Evolutionary conservation across 1,140 invertebrate species (phyloP).

Genomic region (Brachionus rubens): DNA sequence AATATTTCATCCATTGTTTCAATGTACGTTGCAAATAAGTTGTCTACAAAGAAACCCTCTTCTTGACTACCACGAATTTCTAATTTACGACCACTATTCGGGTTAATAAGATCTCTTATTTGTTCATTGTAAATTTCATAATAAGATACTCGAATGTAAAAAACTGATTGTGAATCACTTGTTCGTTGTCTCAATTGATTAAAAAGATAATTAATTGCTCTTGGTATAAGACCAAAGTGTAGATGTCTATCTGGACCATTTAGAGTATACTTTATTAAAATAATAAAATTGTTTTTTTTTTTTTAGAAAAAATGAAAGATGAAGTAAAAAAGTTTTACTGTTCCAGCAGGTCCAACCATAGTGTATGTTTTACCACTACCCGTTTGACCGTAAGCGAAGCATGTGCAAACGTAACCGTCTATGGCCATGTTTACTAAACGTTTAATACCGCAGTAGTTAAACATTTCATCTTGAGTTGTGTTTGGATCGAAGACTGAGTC

Average conservation of each 20-base stretch:
- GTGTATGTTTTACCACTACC: constrained; percentile 61
- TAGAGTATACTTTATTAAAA: constrained; percentile 6
- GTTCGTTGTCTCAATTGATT: constrained; percentile 50
- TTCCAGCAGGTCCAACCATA: constrained; percentile 59
- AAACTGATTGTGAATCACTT: constrained; percentile 49
- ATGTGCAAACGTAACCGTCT: constrained; percentile 66
- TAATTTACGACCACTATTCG: constrained; percentile 66
- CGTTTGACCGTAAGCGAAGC: constrained; percentile 63
- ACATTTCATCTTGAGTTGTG: constrained; percentile 58
- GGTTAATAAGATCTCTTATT: constrained; percentile 87
- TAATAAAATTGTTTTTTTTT: background rate
- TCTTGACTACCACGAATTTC: constrained; percentile 88
- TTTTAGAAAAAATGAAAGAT: background rate
- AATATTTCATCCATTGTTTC: constrained; percentile 87
- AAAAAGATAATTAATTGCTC: constrained; percentile 57
- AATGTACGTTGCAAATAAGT: constrained; percentile 87
- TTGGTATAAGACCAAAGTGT: constrained; percentile 55
- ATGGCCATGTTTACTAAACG: constrained; percentile 58
- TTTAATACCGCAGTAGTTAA: constrained; percentile 58
- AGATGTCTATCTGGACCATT: background rate
- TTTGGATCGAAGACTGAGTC: constrained; percentile 59
- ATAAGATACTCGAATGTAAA: constrained; percentile 56
- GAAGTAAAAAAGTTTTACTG: constrained; percentile 51
- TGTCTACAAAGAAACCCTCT: constrained; percentile 89
- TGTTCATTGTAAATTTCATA: constrained; percentile 62